Evolutionary conservation across 2,888 invertebrate species (phyloP).

Genomic region (Drosophila maculinotata): DNA sequence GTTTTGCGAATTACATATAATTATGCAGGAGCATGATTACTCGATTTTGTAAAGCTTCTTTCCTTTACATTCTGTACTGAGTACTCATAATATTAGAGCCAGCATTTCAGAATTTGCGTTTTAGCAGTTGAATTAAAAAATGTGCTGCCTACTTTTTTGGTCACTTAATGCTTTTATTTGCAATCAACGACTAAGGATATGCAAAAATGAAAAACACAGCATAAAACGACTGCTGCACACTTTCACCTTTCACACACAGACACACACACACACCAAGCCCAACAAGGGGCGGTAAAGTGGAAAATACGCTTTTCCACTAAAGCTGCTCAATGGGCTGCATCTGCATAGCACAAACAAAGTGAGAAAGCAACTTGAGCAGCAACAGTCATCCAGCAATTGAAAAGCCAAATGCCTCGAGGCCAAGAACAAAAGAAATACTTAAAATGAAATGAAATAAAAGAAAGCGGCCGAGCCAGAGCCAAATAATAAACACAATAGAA

Average conservation of each 20-base stretch:
- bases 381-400: slow-evolving; percentile 49
- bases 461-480: slow-evolving; percentile 31
- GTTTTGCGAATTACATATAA: slow-evolving; percentile 40
- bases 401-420: slow-evolving; percentile 50
- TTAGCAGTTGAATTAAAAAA: slow-evolving; percentile 22
- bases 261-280: slow-evolving; percentile 1
- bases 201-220: slow-evolving; percentile 21
- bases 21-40: slow-evolving; percentile 18
- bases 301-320: slow-evolving; percentile 22
- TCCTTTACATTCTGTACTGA: neutral
- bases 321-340: slow-evolving; percentile 50
- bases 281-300: slow-evolving; percentile 16
- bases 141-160: slow-evolving; percentile 54
- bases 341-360: slow-evolving; percentile 50
- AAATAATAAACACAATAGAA: slow-evolving; percentile 62
- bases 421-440: slow-evolving; percentile 43
- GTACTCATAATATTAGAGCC: neutral
- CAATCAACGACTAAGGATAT: slow-evolving; percentile 22
- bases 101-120: too few relatives aligned
- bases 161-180: slow-evolving; percentile 1
- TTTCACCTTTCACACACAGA: slow-evolving; percentile 27
- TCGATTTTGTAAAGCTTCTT: slow-evolving; percentile 4
- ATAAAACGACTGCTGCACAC: slow-evolving; percentile 19
- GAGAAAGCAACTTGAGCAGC: slow-evolving; percentile 32
- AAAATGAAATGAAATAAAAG: slow-evolving; percentile 38